Percentiles rank a stretch among this genome's conserved stretches.
Conservation (phyloP, 2,888 invertebrate genomes). For the Clivina fossor region DNA sequence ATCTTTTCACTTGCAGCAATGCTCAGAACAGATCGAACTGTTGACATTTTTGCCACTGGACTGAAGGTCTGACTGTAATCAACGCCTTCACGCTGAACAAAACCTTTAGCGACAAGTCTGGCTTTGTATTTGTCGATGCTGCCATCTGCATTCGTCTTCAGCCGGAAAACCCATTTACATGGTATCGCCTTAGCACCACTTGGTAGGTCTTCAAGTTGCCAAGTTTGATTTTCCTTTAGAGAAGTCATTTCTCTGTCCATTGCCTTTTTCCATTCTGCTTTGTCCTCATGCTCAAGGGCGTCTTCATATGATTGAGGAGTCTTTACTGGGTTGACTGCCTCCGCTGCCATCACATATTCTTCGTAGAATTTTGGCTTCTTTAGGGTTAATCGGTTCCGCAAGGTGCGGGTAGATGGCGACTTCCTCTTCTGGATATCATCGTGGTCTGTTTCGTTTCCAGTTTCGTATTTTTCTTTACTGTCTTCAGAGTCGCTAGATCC, state of each 20-base stretch:
- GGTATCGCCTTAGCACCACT: constrained; percentile 40
- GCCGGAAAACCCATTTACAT: constrained; percentile 43
- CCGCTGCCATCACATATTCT: constrained; percentile 23
- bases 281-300: constrained; percentile 34
- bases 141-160: constrained; percentile 44
- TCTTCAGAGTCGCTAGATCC: too few species aligned
- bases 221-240: constrained; percentile 44
- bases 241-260: constrained; percentile 43
- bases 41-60: constrained; percentile 42
- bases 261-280: constrained; percentile 38
- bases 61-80: constrained; percentile 44
- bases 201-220: constrained; percentile 41
- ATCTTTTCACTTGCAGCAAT: constrained; percentile 42
- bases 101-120: constrained; percentile 44
- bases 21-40: constrained; percentile 41
- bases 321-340: too few species aligned
- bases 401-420: neutral
- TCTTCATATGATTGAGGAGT: too few species aligned
- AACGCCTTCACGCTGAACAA: constrained; percentile 39
- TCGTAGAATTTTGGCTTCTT: constrained; percentile 30
- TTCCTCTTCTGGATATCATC: too few species aligned
- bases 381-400: constrained; percentile 9
- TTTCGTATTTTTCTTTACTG: constrained; percentile 8
- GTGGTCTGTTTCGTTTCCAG: constrained; percentile 33
- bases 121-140: constrained; percentile 43